A percentile compares a stretch with the other conserved stretches of the same genome.
Conservation (phyloP, 2,113 vertebrate species). For the Scomber colias region DNA sequence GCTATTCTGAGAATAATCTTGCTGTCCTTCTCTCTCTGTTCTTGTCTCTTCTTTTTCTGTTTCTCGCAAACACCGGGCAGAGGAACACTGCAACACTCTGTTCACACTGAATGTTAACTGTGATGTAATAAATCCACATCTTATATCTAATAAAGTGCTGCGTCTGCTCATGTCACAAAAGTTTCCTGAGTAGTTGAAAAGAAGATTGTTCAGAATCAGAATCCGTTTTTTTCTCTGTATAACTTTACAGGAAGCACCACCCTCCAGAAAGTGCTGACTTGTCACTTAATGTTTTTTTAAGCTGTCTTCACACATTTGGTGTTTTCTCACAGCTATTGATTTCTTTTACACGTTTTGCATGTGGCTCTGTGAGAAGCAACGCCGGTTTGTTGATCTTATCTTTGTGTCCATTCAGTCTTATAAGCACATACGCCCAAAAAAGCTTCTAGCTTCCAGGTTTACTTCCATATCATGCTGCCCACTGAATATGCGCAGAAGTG, state of each 20-base stretch:
- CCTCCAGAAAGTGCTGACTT: neutral
- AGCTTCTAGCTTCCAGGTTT: too few species aligned
- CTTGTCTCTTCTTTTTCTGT: slow-evolving; percentile 30
- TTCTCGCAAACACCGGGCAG: slow-evolving; percentile 35
- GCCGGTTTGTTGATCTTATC: too few species aligned
- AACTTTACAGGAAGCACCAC: neutral
- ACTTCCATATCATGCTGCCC: too few species aligned
- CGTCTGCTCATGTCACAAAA: slow-evolving; percentile 10
- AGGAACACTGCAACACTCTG: slow-evolving; percentile 28
- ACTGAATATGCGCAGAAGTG: too few species aligned
- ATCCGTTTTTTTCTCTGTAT: neutral
- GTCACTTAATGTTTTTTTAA: neutral
- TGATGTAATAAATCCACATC: slow-evolving; percentile 5
- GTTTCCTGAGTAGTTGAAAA: neutral
- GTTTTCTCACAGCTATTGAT: too few species aligned
- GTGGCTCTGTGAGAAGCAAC: too few species aligned
- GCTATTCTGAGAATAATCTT: slow-evolving; percentile 68
- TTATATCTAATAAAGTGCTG: slow-evolving; percentile 12
- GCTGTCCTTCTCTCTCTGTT: slow-evolving; percentile 25
- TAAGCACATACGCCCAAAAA: too few species aligned
- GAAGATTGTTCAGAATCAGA: neutral
- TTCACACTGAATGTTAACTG: slow-evolving; percentile 9
- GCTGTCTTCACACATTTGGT: too few species aligned
- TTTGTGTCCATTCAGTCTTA: too few species aligned
- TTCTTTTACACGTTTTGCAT: too few species aligned